Conservation (phyloP, 2,888 invertebrate genomes). For the Trissonchulus latispiculum region DNA sequence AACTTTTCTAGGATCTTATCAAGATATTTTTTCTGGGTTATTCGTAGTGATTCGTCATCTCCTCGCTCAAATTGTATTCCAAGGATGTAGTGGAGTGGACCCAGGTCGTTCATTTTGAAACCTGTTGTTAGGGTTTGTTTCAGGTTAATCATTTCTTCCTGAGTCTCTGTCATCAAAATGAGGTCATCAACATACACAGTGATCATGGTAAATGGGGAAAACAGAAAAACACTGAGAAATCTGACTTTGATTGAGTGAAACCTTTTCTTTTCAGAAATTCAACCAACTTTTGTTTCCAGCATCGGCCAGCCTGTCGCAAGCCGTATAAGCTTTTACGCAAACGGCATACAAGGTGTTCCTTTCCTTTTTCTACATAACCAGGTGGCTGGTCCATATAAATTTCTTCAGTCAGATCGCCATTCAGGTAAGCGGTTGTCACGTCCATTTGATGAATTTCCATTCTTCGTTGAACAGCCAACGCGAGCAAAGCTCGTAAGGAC, state of each 20-base stretch:
- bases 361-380: slow-evolving; percentile 26
- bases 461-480: slow-evolving; percentile 24
- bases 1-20: too few relatives aligned
- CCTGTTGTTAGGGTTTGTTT: too few relatives aligned
- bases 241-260: not conserved
- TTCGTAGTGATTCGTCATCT: too few relatives aligned
- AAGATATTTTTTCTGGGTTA: too few relatives aligned
- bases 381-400: slow-evolving; percentile 30
- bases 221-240: too few relatives aligned
- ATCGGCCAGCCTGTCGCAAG: slow-evolving; percentile 22
- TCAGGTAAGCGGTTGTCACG: slow-evolving; percentile 30
- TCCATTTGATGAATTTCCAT: slow-evolving; percentile 30
- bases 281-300: slow-evolving; percentile 29
- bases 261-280: slow-evolving; percentile 23
- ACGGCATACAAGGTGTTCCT: slow-evolving; percentile 27
- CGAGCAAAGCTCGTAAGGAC: slow-evolving; percentile 28
- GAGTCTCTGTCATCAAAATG: too few relatives aligned
- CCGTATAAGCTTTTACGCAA: slow-evolving; percentile 30
- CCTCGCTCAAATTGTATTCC: too few relatives aligned
- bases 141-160: too few relatives aligned
- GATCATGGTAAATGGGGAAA: too few relatives aligned
- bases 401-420: slow-evolving; percentile 29
- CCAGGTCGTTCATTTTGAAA: too few relatives aligned
- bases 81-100: too few relatives aligned
- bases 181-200: too few relatives aligned